Evolutionary conservation across 2,888 invertebrate genomes (phyloP), one percentile per base, ranked within the genome.

Genomic region (Habrosyne pyritoides): DNA sequence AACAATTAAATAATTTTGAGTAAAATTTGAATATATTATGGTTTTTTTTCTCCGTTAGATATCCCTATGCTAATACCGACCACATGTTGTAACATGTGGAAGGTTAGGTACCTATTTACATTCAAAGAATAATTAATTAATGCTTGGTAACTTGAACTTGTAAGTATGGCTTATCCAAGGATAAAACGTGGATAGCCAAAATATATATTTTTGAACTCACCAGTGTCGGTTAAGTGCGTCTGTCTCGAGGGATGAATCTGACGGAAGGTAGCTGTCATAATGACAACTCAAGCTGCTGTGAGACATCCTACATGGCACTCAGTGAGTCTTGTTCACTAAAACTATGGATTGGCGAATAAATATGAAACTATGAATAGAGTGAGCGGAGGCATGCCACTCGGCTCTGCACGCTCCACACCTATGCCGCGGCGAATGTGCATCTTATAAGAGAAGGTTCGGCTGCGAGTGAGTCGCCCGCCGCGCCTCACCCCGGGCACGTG

Each of bases 401-500:
- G 80, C 68, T 82, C 84, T 84, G 86, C 88, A 84, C 87, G 88
- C 86, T 87, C 84, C 86, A 83, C 88, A 89, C 89, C 83, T 89
- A 89, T 87, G 89, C 81, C 86, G 83, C 86, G 80, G 77, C 84
- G 87, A 89, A 85, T 87, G 88, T 90, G 90, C 91, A 91, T 91
- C 89, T 89, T 90, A 87, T 84, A 88, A 84, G 89, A 88, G 89
- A 89, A 90, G 90, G 91, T 86, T 88, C 79, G 84, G 81, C 84
- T 84, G 83, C 83, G 79, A 81, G 73, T 75, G 75, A 86, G 79
- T 83, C 91, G 86, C 90, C 89, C 90, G 88, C 87, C 89, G 78
- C 91, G 85, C 83, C 91, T 90, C 91, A 90, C 91, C 91, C 91
- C 91, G 88, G 90, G 87, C 91, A 92, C 91, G 91, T 92, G 91